Percentiles rank a stretch among this genome's conserved stretches.
phyloP scores from a whole-genome alignment of 2,113 vertebrate species.

The Anarhynchus alexandrinus region DNA sequence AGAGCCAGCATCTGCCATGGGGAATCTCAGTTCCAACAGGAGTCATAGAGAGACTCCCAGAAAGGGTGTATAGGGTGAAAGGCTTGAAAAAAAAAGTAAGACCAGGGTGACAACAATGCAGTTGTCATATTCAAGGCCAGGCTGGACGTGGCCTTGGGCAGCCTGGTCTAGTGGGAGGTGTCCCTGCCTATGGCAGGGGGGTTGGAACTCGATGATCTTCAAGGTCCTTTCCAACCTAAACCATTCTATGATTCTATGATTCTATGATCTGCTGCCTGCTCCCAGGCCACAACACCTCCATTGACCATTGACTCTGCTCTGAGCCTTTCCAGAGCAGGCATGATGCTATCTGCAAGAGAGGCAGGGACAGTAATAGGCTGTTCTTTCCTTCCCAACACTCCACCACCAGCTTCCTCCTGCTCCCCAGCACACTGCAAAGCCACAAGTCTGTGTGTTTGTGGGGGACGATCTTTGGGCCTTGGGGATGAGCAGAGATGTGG shows the following conservation, averaged over 20 bases:
- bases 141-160: too few species aligned
- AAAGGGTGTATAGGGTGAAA: background rate
- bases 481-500: background rate
- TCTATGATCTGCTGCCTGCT: background rate
- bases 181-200: too few species aligned
- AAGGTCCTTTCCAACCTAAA: too few species aligned
- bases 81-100: background rate
- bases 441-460: background rate
- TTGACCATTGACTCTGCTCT: fast-evolving
- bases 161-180: too few species aligned
- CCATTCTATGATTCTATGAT: too few species aligned
- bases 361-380: background rate
- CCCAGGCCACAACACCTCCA: fast-evolving
- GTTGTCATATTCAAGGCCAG: too few species aligned
- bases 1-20: background rate
- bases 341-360: background rate
- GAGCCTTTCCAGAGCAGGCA: background rate
- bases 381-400: background rate
- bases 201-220: too few species aligned
- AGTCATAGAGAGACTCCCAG: background rate
- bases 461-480: background rate
- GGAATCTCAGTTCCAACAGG: background rate
- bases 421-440: background rate
- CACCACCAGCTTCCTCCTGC: background rate
- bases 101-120: fast-evolving